Evolutionary conservation across 2,113 vertebrate species (phyloP), one percentile per base, ranked within the genome.

Genomic region (Takifugu flavidus): DNA sequence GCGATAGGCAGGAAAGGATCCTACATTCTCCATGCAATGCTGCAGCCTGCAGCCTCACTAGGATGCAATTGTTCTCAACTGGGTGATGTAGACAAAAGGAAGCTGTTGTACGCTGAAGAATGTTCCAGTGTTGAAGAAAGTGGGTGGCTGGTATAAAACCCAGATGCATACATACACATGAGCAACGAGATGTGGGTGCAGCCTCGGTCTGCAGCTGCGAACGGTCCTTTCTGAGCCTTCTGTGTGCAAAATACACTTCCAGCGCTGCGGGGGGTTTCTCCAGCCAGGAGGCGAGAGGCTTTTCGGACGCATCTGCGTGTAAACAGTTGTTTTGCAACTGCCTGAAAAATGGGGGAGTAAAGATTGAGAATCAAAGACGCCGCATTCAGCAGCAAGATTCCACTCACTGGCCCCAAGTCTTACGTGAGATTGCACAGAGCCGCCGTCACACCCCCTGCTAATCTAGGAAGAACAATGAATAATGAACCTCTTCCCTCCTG

Each of bases 371-470:
- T 73, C 4, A 67, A 88, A 90, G 88, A 88, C 80, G 85, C 79
- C 53, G 61, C 59, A 28, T 86, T 82, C 86, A 89, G 79, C 85
- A 83, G 84, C 82, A 82, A 70, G 69, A 84, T 89, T 88, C 88
- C 67, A 85, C 74, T 78, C 56, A 78, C 82, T 72, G 78, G 91
- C 90, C 89, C 62, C 42, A 80, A 87, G 91, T 93, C 90, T 91
- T 83, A 64, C 71, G 71, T 4, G 53, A 78, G 81, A 89, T 91
- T 91, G 88, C 89, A 87, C 92, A 92, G 91, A 84, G 79, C 72
- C 62, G 68, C 72, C 62, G 68, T 75, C 83, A 83, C 72, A 72
- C 62, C 79, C 80, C 82, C 81, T 58, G 58, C 68, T 85, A 80
- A 70, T 77, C 67, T 54, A 63, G 63, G 54, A 78, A 49, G 70